phyloP scores from a whole-genome alignment of 2,113 vertebrate genomes.

The Solenodon paradoxus region DNA sequence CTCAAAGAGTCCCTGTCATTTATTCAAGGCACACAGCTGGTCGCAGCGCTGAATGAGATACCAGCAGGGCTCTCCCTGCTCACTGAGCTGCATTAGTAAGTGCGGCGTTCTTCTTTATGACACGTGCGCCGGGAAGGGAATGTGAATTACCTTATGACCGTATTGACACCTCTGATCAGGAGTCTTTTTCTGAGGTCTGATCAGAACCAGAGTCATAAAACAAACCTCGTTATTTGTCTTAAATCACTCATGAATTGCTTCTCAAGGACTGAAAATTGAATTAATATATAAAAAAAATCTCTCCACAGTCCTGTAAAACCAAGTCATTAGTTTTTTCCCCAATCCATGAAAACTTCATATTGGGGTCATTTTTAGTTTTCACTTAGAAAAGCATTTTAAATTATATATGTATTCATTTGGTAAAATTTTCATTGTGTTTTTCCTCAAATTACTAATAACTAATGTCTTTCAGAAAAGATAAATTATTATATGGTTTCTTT shows the following conservation, averaged over 20 bases:
- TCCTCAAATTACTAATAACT: too few relatives aligned
- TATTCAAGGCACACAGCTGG: not conserved
- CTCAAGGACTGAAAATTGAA: not conserved
- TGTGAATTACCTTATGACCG: not conserved
- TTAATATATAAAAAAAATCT: not conserved
- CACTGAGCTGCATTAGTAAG: not conserved
- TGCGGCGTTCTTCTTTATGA: not conserved
- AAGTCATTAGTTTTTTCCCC: not conserved
- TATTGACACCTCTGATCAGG: not conserved
- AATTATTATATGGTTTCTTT: not conserved
- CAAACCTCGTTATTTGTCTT: too few relatives aligned
- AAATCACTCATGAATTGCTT: not conserved
- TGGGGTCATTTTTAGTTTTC: not conserved
- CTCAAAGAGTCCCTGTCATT: not conserved
- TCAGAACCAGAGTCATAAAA: too few relatives aligned
- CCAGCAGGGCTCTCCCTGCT: too few relatives aligned
- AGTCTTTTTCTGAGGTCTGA: not conserved
- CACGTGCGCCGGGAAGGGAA: rapidly evolving
- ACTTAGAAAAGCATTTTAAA: not conserved
- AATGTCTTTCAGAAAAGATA: not conserved
- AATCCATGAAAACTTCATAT: not conserved
- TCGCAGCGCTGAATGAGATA: not conserved
- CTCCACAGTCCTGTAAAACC: not conserved
- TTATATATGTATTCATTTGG: not conserved
- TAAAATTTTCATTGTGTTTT: not conserved